Evolutionary conservation across 2,797 vertebrate species (phyloP).

Genomic region (Lagorchestes hirsutus): DNA sequence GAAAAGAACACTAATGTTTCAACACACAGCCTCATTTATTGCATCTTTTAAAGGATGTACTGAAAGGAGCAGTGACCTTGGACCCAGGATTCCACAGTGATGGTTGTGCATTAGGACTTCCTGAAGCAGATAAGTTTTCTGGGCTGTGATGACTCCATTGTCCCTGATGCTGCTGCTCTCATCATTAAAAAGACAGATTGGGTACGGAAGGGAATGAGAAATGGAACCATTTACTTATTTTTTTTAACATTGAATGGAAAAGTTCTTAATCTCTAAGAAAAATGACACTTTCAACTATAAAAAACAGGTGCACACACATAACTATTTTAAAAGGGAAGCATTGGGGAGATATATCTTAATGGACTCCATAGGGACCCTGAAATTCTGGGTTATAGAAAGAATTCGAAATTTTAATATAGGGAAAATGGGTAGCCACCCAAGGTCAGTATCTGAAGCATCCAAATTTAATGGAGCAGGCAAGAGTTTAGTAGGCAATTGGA

Average conservation of each 20-base stretch:
- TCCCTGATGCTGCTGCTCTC: not conserved
- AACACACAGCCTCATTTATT: not conserved
- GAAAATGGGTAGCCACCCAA: not conserved
- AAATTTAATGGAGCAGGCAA: not conserved
- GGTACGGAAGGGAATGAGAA: not conserved
- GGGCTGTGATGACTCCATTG: not conserved
- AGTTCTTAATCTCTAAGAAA: slow-evolving; percentile 2
- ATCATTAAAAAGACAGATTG: slow-evolving; percentile 7
- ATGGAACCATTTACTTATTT: not conserved
- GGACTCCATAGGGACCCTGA: not conserved
- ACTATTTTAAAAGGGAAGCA: not conserved
- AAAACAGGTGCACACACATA: not conserved
- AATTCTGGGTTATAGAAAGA: not conserved
- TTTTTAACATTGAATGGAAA: not conserved
- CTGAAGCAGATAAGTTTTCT: not conserved
- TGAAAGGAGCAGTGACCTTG: not conserved
- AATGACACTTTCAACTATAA: not conserved
- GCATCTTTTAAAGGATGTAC: not conserved
- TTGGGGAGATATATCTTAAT: not conserved
- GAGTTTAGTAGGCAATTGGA: not conserved
- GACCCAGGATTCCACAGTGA: not conserved
- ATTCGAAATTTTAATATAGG: not conserved
- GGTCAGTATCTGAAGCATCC: not conserved
- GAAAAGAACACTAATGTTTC: not conserved
- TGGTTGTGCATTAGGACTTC: not conserved